phyloP scores from a whole-genome alignment of 2,797 vertebrate species.

The Erethizon dorsatum region DNA sequence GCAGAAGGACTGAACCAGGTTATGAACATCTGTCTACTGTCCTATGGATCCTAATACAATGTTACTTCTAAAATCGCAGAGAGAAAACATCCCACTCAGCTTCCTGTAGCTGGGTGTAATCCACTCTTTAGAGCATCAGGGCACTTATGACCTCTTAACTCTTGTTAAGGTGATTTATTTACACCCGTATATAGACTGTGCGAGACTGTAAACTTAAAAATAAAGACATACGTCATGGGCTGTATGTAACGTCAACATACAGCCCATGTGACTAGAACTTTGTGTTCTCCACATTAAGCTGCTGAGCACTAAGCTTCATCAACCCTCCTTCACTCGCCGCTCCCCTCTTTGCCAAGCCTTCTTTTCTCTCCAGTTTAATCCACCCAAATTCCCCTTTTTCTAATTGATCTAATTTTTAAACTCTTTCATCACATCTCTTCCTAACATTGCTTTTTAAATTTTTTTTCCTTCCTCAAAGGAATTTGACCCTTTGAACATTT shows the following conservation, averaged over 20 bases:
- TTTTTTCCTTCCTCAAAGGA: conserved; percentile 32
- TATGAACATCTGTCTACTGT: neutral
- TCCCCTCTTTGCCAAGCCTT: neutral
- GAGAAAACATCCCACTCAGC: neutral
- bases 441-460: neutral
- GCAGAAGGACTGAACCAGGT: neutral
- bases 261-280: neutral
- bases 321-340: rapidly evolving
- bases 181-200: neutral
- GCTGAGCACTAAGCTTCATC: too few species aligned
- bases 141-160: neutral
- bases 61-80: neutral
- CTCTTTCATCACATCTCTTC: neutral
- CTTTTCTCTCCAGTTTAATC: neutral
- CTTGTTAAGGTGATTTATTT: neutral
- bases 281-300: rapidly evolving
- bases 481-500: neutral
- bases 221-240: neutral
- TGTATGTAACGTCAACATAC: neutral
- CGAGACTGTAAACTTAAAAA: neutral
- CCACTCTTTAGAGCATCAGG: neutral
- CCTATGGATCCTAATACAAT: neutral
- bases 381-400: neutral
- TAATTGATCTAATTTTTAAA: neutral
- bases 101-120: neutral